Evolutionary conservation across 2,888 invertebrate genomes (phyloP).

Genomic region (Brachypalpus laphriformis): DNA sequence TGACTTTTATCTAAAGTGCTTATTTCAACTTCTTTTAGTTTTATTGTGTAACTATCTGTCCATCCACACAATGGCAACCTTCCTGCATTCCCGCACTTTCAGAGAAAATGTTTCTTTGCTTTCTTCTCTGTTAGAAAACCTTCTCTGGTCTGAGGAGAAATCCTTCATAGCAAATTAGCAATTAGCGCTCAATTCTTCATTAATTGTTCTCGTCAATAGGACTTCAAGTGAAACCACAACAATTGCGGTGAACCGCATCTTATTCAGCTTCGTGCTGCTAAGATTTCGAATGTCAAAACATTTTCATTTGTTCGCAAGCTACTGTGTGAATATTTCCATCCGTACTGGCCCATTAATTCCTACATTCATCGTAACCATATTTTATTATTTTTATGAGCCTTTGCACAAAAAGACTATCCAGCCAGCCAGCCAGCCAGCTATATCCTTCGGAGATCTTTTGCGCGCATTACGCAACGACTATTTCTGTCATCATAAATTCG

Average conservation of each 20-base stretch:
- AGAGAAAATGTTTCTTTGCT: too few relatives aligned
- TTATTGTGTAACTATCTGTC: too few relatives aligned
- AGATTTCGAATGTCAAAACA: slow-evolving; percentile 37
- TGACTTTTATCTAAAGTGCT: too few relatives aligned
- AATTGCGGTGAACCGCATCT: background rate
- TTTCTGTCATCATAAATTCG: slow-evolving; percentile 82
- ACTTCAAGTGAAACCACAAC: slow-evolving; percentile 21
- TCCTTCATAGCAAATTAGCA: too few relatives aligned
- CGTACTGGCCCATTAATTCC: slow-evolving; percentile 70
- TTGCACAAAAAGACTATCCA: slow-evolving; percentile 31
- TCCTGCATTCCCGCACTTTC: too few relatives aligned
- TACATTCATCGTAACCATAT: slow-evolving; percentile 66
- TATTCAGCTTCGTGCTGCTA: slow-evolving; percentile 14
- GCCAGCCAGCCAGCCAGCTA: background rate
- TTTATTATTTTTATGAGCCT: slow-evolving; percentile 64
- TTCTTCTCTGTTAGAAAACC: too few relatives aligned
- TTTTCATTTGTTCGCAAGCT: background rate
- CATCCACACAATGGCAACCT: too few relatives aligned
- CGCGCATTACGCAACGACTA: slow-evolving; percentile 74
- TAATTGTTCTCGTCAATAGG: background rate
- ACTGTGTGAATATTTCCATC: slow-evolving; percentile 49
- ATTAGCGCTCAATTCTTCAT: slow-evolving; percentile 19
- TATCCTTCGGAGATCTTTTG: slow-evolving; percentile 47
- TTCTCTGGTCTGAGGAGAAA: too few relatives aligned
- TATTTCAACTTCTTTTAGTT: too few relatives aligned